These are phyloP conservation scores for Napeogenes inachia DNA, from an alignment of 2,888 invertebrate species.

Conservation along the genomic window DNA sequence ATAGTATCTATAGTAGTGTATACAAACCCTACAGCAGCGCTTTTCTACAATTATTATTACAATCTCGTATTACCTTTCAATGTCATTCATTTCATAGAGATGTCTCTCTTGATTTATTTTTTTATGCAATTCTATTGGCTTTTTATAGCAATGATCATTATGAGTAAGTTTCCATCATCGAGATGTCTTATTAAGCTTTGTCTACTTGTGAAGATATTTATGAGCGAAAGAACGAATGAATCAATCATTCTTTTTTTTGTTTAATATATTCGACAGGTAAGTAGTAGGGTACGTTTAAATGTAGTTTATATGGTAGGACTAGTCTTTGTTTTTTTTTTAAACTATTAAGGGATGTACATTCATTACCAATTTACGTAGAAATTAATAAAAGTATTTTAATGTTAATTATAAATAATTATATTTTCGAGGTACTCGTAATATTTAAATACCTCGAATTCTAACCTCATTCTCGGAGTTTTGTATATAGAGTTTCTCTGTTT, in stretches of 20 bases:
- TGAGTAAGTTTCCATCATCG: slow-evolving; percentile 42
- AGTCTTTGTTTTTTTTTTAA: no score
- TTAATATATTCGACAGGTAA: not conserved
- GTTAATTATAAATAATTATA: no score
- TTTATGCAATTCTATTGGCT: slow-evolving; percentile 45
- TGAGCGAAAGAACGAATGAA: slow-evolving; percentile 2
- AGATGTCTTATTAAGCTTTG: slow-evolving; percentile 41
- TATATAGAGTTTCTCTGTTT: no score
- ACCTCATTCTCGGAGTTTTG: no score
- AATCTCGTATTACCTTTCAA: slow-evolving; percentile 42
- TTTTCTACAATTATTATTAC: slow-evolving; percentile 30
- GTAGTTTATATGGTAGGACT: no score
- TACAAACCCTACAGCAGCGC: slow-evolving; percentile 6
- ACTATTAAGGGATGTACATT: no score
- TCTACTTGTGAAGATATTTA: slow-evolving; percentile 14
- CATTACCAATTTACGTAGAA: no score
- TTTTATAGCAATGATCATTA: slow-evolving; percentile 48
- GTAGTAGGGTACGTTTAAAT: not conserved
- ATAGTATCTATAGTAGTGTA: not conserved
- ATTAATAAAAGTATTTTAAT: no score
- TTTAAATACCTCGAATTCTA: no score
- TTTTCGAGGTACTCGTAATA: no score
- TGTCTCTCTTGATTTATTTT: slow-evolving; percentile 57
- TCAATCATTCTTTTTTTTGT: not conserved
- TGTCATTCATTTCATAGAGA: slow-evolving; percentile 51